A percentile compares a stretch with the other conserved stretches of the same genome.
Evolutionary conservation across 2,888 invertebrate genomes (phyloP).

Genomic region (Laothoe populi): DNA sequence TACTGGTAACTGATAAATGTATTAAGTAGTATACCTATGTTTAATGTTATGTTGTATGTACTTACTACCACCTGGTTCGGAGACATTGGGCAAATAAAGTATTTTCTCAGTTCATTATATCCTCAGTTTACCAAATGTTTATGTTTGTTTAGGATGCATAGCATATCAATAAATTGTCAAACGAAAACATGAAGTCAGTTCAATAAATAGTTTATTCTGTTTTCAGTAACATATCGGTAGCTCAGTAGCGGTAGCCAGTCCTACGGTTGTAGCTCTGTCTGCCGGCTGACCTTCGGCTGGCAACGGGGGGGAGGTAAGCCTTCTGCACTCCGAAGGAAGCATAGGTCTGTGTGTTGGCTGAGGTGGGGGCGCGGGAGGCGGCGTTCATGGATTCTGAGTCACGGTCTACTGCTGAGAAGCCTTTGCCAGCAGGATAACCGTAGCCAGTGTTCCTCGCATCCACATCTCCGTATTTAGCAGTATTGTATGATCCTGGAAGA

Average conservation of each 20-base stretch:
- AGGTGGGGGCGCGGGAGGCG: slow-evolving; percentile 37
- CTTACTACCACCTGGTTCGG: no score
- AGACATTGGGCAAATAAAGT: no score
- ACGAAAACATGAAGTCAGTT: no score
- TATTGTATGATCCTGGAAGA: slow-evolving; percentile 75
- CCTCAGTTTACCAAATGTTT: no score
- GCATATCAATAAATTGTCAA: no score
- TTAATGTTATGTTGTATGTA: no score
- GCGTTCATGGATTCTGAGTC: slow-evolving; percentile 63
- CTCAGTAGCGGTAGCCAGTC: slow-evolving; percentile 32
- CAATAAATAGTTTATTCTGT: slow-evolving; percentile 11
- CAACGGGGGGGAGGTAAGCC: slow-evolving; percentile 60
- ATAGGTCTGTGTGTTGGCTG: not conserved
- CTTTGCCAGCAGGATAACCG: slow-evolving; percentile 34
- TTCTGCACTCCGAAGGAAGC: slow-evolving; percentile 39
- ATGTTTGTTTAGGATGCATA: no score
- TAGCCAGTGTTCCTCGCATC: slow-evolving; percentile 42
- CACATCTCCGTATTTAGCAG: slow-evolving; percentile 58
- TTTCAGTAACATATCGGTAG: slow-evolving; percentile 41
- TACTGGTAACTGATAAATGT: no score
- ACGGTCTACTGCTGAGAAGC: slow-evolving; percentile 37
- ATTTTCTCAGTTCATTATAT: no score
- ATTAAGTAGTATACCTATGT: no score
- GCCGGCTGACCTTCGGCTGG: slow-evolving; percentile 36
- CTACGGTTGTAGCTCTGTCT: slow-evolving; percentile 9